These are phyloP conservation scores for Chaetodon trifascialis DNA, from an alignment of 2,113 vertebrate genomes.

Conservation along the genomic window DNA sequence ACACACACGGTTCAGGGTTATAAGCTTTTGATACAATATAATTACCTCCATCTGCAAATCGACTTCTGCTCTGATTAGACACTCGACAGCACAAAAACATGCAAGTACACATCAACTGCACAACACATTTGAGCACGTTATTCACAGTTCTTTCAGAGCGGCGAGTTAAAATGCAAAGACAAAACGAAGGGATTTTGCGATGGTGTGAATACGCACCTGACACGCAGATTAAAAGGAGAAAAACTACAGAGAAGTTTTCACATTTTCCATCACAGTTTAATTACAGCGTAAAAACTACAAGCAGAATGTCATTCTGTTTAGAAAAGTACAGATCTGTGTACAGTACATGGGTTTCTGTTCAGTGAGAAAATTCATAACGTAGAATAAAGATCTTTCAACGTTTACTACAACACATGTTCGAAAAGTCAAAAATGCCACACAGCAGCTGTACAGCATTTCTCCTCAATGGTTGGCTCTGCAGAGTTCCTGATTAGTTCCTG, in stretches of 20 bases:
- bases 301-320: constrained; percentile 31
- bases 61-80: constrained; percentile 70
- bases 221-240: neutral
- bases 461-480: constrained; percentile 26
- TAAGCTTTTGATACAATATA: constrained; percentile 55
- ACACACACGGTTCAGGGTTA: constrained; percentile 49
- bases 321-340: constrained; percentile 67
- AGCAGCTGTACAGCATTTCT: constrained; percentile 15
- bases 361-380: constrained; percentile 35
- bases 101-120: constrained; percentile 50
- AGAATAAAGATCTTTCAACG: constrained; percentile 39
- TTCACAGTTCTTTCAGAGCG: neutral
- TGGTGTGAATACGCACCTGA: constrained; percentile 8
- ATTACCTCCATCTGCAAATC: constrained; percentile 77
- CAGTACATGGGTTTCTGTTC: constrained; percentile 51
- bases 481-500: constrained; percentile 58
- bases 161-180: constrained; percentile 1
- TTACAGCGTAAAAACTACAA: constrained; percentile 71
- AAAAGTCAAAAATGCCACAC: constrained; percentile 10
- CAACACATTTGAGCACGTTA: constrained; percentile 19
- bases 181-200: neutral
- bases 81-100: constrained; percentile 58
- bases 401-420: constrained; percentile 43
- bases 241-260: constrained; percentile 15
- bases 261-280: constrained; percentile 67